phyloP scores from a whole-genome alignment of 2,797 vertebrate genomes.

The Syngnathus acus region DNA sequence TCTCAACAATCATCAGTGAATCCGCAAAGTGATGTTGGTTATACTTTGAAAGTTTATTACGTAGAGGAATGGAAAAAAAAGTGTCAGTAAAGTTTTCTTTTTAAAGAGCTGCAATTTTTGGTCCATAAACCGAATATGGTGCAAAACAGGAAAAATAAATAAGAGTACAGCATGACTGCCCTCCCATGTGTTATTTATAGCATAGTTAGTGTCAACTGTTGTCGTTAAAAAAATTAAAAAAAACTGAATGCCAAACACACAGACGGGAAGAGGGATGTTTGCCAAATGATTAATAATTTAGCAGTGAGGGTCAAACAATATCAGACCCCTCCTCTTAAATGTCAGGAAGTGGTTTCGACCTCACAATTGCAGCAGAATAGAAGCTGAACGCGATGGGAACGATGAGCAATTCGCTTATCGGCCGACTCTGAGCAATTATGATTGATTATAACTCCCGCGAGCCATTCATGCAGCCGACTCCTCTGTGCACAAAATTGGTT shows the following conservation, averaged over 20 bases:
- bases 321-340: not conserved
- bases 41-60: not conserved
- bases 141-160: not conserved
- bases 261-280: not conserved
- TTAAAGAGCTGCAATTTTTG: too few species aligned
- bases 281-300: conserved; percentile 1
- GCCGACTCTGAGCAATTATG: conserved; percentile 43
- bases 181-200: not conserved
- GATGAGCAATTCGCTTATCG: conserved; percentile 36
- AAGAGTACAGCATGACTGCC: not conserved
- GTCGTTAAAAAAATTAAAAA: not conserved
- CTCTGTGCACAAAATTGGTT: conserved; percentile 21
- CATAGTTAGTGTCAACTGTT: not conserved
- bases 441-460: conserved; percentile 44
- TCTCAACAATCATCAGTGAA: not conserved
- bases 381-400: conserved; percentile 17
- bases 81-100: too few species aligned
- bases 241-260: not conserved
- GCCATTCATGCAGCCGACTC: conserved; percentile 15
- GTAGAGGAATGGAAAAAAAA: too few species aligned
- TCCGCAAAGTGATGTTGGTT: not conserved
- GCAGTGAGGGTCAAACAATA: not conserved
- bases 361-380: not conserved
- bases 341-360: conserved; percentile 1
- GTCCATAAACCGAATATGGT: not conserved